Evolutionary conservation across 64 coral and sea anemone genomes (phyloP).

Genomic region (Porites lutea): DNA sequence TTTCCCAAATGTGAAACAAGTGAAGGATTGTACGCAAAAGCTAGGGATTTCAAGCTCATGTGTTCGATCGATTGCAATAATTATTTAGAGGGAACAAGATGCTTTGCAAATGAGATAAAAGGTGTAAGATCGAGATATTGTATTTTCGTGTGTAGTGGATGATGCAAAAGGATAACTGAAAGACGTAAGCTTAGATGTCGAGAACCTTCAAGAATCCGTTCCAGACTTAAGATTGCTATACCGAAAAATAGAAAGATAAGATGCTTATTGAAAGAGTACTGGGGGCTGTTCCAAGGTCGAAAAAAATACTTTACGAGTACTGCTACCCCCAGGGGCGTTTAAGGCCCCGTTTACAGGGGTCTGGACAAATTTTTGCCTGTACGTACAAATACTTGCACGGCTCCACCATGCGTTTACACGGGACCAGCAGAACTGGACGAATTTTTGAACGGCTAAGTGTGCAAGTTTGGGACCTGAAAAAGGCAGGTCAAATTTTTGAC

Average conservation of each 20-base stretch:
- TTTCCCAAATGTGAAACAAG: too few relatives aligned
- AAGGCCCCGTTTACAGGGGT: neutral
- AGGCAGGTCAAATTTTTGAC: constrained; percentile 26
- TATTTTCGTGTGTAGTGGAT: neutral
- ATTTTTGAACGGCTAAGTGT: constrained; percentile 26
- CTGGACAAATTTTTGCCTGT: constrained; percentile 20
- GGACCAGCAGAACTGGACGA: constrained; percentile 9
- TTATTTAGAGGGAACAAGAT: constrained; percentile 17
- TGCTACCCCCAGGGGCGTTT: neutral
- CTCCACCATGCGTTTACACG: neutral
- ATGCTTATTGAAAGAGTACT: too few relatives aligned
- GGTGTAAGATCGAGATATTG: neutral
- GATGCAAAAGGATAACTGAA: too few relatives aligned
- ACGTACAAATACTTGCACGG: neutral
- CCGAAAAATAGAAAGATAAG: too few relatives aligned
- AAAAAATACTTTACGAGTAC: too few relatives aligned
- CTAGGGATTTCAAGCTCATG: constrained; percentile 5
- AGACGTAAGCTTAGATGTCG: too few relatives aligned
- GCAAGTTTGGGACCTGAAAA: constrained; percentile 43
- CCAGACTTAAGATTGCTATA: too few relatives aligned
- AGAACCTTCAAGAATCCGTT: too few relatives aligned
- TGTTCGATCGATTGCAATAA: neutral
- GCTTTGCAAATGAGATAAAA: constrained; percentile 17
- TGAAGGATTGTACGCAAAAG: neutral
- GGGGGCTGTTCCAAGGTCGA: too few relatives aligned